These are phyloP conservation scores for Troglohyphantes excavatus DNA, from an alignment of 2,888 invertebrate genomes.

Conservation along the genomic window DNA sequence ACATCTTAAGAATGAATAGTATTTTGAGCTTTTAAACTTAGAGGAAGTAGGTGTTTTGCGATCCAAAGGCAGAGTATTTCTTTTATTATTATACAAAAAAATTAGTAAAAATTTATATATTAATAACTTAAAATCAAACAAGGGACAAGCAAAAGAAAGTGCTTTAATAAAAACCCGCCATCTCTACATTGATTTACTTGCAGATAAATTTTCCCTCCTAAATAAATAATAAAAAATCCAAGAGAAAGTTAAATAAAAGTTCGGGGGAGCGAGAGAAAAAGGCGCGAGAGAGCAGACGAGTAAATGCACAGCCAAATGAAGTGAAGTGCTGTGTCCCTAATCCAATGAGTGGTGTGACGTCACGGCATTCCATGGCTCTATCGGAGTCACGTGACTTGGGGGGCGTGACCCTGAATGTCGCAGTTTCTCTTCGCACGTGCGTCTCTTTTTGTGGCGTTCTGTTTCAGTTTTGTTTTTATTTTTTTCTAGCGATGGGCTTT, in stretches of 20 bases:
- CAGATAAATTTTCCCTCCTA: background rate
- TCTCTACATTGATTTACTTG: background rate
- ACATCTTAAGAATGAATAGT: too few relatives aligned
- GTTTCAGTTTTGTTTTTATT: slow-evolving; percentile 46
- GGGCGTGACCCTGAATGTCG: slow-evolving; percentile 62
- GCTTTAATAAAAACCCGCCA: background rate
- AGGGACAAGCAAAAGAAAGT: background rate
- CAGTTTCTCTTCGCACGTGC: slow-evolving; percentile 56
- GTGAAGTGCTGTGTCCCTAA: slow-evolving; percentile 43
- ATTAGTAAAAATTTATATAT: too few relatives aligned
- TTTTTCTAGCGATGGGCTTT: slow-evolving; percentile 4
- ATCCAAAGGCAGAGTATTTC: too few relatives aligned
- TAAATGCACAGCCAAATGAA: slow-evolving; percentile 21
- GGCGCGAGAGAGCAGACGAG: slow-evolving; percentile 1
- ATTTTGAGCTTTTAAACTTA: too few relatives aligned
- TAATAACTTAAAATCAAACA: too few relatives aligned
- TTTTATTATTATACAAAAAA: too few relatives aligned
- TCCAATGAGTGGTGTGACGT: slow-evolving; percentile 69
- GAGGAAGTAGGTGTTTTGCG: too few relatives aligned
- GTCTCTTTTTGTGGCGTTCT: slow-evolving; percentile 47
- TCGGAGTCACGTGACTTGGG: slow-evolving; percentile 61
- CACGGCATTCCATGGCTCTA: slow-evolving; percentile 66
- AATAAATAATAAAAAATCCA: background rate
- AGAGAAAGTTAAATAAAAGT: slow-evolving; percentile 35
- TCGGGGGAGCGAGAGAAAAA: background rate